Evolutionary conservation across 2,113 vertebrate genomes (phyloP), one percentile per base, ranked within the genome.

Genomic region (Piaya cayana): DNA sequence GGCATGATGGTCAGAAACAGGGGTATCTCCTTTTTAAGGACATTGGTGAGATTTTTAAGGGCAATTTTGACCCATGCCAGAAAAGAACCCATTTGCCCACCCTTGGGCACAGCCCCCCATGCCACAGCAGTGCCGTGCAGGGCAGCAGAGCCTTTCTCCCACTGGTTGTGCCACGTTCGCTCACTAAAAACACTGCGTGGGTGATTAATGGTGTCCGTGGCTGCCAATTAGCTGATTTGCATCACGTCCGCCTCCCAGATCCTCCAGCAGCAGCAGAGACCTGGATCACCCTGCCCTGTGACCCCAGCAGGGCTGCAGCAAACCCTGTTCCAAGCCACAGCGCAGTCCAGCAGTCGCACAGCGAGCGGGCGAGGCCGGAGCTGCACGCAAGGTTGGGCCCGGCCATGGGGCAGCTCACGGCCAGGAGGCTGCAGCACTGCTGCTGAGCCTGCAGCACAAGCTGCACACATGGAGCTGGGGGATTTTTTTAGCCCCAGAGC

Each of bases 1-100:
- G 10, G 6, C 7, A 1, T 8, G 32, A 45, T 0, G 3, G n/a
- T 20, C 45, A 53, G 69, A 45, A 68, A 30, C 8, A 8, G 6
- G 3, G 21, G 21, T 36, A 53, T 23, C 27, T 53, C 6, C 15
- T 12, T 75, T 75, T 19, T 12, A 23, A 50, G 47, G 36, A 32
- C 59, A 6, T 39, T 9, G 9, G 19, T 8, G 5, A 70, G 25
- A 30, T 30, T 50, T 58, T 64, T 9, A 27, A 26, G 15, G 52
- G 5, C 32, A 12, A 5, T 52, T 59, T 58, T 65, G 11, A 17
- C 49, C 50, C 19, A 26, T 11, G 29, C 22, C 5, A 11, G 43
- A 43, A 17, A 29, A 29, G 15, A 22, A 1, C 36, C 45, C 56
- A 25, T 30, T 26, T 6, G 21, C 39, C n/a, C 11, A 4, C 30